Percentiles rank a stretch among this genome's conserved stretches.
Conservation (phyloP, 2,113 vertebrate species). For the Gymnarchus niloticus region DNA sequence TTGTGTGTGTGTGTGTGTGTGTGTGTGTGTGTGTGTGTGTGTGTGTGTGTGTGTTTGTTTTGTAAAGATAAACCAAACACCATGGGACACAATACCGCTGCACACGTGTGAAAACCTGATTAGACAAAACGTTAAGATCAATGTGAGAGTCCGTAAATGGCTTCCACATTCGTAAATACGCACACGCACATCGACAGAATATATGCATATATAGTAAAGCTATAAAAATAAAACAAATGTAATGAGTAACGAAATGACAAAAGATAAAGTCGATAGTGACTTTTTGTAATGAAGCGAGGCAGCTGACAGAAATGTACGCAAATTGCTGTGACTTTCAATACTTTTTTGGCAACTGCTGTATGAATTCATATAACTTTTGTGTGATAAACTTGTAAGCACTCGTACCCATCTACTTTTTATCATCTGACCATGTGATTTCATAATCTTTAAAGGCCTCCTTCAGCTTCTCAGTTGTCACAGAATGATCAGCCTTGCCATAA, state of each 20-base stretch:
- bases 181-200: not conserved
- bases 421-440: slow-evolving; percentile 77
- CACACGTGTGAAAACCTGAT: not conserved
- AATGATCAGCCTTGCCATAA: slow-evolving; percentile 84
- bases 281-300: not conserved
- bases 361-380: not conserved
- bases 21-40: too few species aligned
- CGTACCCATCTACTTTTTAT: slow-evolving; percentile 56
- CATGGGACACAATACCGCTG: not conserved
- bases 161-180: not conserved
- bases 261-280: not conserved
- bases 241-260: not conserved
- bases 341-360: not conserved
- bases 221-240: not conserved
- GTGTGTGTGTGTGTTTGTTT: too few species aligned
- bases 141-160: not conserved
- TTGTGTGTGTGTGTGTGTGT: too few species aligned
- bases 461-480: slow-evolving; percentile 71
- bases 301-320: not conserved
- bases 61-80: not conserved
- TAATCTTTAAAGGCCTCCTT: slow-evolving; percentile 70
- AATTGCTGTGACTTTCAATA: not conserved
- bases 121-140: not conserved
- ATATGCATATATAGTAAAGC: not conserved
- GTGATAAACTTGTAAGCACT: not conserved